Percentiles rank a stretch among this genome's conserved stretches.
Evolutionary conservation across 2,888 invertebrate genomes (phyloP).

Genomic region (Taphrorychus bicolor): DNA sequence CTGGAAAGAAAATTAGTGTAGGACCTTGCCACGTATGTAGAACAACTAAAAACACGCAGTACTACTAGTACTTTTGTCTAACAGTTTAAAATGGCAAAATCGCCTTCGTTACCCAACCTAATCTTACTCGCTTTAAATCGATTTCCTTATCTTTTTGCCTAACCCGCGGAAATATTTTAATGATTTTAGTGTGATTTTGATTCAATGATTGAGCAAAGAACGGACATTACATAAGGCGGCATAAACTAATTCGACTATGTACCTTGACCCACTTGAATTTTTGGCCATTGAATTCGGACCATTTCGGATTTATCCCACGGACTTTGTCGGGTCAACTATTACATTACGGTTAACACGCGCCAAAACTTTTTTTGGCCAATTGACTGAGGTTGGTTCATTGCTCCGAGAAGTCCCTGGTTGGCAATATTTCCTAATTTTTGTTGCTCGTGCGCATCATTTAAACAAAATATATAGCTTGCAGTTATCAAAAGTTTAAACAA

Average conservation of each 20-base stretch:
- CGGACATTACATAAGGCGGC: not conserved
- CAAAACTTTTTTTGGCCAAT: not conserved
- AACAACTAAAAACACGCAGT: no score
- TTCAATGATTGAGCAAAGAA: not conserved
- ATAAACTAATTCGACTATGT: not conserved
- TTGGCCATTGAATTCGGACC: not conserved
- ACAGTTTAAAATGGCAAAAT: no score
- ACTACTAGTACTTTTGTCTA: no score
- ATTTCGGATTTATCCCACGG: not conserved
- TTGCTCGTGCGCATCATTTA: no score
- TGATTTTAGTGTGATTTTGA: constrained; percentile 8
- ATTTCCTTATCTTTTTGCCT: constrained; percentile 10
- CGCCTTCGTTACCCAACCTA: not conserved
- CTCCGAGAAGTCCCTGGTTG: not conserved
- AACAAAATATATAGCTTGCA: not conserved
- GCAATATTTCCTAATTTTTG: not conserved
- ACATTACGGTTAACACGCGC: not conserved
- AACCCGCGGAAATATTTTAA: constrained; percentile 5
- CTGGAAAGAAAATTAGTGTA: no score
- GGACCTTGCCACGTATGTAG: no score
- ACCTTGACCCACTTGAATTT: not conserved
- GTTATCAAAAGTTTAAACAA: not conserved
- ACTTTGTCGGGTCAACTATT: not conserved
- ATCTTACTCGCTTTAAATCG: constrained; percentile 1
- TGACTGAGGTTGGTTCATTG: not conserved